Conservation (phyloP, 2,888 invertebrate species). For the Labia minor region DNA sequence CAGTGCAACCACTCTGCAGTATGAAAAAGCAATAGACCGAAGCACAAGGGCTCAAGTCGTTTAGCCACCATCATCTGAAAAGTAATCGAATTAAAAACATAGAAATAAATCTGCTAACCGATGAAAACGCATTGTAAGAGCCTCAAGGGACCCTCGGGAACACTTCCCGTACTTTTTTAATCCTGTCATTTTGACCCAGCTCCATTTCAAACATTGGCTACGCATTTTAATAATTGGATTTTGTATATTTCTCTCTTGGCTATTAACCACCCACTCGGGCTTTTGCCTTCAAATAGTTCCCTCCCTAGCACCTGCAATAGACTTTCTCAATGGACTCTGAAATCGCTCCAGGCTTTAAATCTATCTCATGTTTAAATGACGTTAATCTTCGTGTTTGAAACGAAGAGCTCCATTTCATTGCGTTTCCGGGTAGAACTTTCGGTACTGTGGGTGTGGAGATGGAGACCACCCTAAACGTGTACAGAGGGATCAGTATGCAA, state of each 20-base stretch:
- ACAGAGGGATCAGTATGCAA: not conserved
- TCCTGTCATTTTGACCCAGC: not conserved
- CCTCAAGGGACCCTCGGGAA: not conserved
- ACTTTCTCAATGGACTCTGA: too few species aligned
- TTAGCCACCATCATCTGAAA: not conserved
- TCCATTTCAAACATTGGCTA: not conserved
- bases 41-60: too few species aligned
- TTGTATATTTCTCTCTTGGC: not conserved
- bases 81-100: constrained; percentile 6
- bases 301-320: not conserved
- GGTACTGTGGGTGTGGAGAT: not conserved
- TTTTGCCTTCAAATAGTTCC: not conserved
- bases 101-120: not conserved
- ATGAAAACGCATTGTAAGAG: not conserved
- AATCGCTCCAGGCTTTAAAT: too few species aligned
- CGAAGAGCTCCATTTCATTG: not conserved
- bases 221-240: constrained; percentile 4
- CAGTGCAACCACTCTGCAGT: not conserved
- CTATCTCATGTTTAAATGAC: too few species aligned
- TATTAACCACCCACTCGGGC: not conserved
- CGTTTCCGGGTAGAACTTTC: not conserved
- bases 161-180: not conserved
- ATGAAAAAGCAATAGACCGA: not conserved
- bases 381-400: not conserved
- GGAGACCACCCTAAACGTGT: not conserved